Conservation (phyloP, 2,797 vertebrate genomes). For the Lindbergichthys nudifrons region DNA sequence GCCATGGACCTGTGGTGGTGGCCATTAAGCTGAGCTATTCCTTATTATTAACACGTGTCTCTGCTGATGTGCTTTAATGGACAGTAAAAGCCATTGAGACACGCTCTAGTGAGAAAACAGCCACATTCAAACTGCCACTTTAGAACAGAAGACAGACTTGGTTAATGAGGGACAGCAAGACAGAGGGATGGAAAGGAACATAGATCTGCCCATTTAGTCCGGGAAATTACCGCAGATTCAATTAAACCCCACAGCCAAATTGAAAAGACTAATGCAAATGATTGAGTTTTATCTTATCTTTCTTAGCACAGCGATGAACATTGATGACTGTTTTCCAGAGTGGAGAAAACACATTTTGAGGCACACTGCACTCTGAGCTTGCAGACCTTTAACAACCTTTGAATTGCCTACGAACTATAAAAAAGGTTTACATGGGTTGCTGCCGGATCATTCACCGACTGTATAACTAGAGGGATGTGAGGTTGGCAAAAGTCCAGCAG, state of each 20-base stretch:
- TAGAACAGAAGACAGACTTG: constrained; percentile 25
- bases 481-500: not conserved
- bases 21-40: constrained; percentile 59
- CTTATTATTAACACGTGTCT: constrained; percentile 64
- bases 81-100: constrained; percentile 67
- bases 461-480: not conserved
- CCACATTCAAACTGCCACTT: constrained; percentile 59
- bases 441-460: not conserved
- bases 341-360: constrained; percentile 18
- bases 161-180: constrained; percentile 36
- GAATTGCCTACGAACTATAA: not conserved
- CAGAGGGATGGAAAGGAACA: constrained; percentile 18
- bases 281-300: constrained; percentile 41
- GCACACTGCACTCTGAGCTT: not conserved
- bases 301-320: constrained; percentile 13
- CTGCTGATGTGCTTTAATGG: constrained; percentile 72
- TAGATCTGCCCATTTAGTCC: constrained; percentile 24
- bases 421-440: not conserved
- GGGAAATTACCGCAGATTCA: constrained; percentile 32
- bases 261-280: constrained; percentile 42
- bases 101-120: constrained; percentile 58
- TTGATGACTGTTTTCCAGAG: constrained; percentile 37
- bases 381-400: not conserved
- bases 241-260: constrained; percentile 35
- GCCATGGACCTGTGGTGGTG: constrained; percentile 26